A percentile compares a stretch with the other conserved stretches of the same genome.
Evolutionary conservation across 64 coral and sea anemone species (phyloP).

Genomic region (Cladopsammia gracilis): DNA sequence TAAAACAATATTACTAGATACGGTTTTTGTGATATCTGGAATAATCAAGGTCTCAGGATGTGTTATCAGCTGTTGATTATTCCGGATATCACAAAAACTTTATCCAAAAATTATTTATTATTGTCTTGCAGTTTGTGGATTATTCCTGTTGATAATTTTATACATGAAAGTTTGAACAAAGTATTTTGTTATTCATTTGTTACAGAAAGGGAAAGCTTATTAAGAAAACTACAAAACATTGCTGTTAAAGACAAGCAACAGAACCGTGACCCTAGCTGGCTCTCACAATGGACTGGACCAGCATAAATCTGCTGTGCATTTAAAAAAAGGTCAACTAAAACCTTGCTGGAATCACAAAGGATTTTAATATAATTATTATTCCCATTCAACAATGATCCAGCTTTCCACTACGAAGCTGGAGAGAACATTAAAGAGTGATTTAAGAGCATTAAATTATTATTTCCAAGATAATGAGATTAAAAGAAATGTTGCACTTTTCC

Average conservation of each 20-base stretch:
- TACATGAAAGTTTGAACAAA: background rate
- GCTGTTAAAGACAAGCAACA: slow-evolving; percentile 68
- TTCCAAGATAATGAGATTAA: no score
- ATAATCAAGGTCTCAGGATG: no score
- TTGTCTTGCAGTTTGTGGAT: no score
- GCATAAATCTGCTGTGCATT: background rate
- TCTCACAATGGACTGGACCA: slow-evolving; percentile 84
- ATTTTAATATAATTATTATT: background rate
- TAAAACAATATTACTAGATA: no score
- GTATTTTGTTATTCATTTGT: background rate
- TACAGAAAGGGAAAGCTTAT: slow-evolving; percentile 79
- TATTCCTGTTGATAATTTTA: no score
- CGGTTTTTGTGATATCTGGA: no score
- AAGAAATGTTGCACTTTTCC: no score
- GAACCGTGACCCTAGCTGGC: slow-evolving; percentile 59
- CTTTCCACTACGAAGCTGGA: background rate
- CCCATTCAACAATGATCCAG: background rate
- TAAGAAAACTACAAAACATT: slow-evolving; percentile 74
- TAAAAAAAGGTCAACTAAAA: background rate
- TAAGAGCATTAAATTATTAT: background rate
- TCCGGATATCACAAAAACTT: no score
- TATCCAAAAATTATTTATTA: no score
- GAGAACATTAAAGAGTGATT: background rate
- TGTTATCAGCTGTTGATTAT: no score
- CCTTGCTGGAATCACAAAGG: background rate